Evolutionary conservation across 1,140 invertebrate species (phyloP), one percentile per base, ranked within the genome.

Genomic region (Nephila pilipes): DNA sequence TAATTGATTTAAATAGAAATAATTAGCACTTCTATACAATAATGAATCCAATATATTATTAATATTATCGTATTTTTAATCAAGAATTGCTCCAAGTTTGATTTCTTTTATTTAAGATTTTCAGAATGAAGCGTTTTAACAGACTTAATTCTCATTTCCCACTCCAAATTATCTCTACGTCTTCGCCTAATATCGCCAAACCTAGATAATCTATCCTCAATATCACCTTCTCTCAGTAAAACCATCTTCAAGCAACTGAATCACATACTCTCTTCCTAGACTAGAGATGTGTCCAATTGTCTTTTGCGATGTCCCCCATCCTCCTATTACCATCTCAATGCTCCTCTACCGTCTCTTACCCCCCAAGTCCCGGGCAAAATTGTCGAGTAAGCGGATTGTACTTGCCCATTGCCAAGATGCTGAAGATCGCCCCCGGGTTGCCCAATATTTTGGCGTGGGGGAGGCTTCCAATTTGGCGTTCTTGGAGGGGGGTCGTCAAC

Each of bases 361-460:
- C 29, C 16, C 46, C 46, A 25, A 87, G 38, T 60, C 25, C 55
- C 57, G 16, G 20, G 29, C 46, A 20, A 65, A 36, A 55, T 75
- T 36, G 85, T 32, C 85, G 32, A 14, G 29, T 63, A 85, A 87
- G 83, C 91, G 91, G 90, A 92, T 92, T 92, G 90, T 75, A 18
- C 16, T 12, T 92, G 90, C 90, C 90, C 81, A 93, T 75, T 36
- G 85, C 85, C 91, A 93, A 93, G 91, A 85, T 93, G 91, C 63
- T 93, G 32, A n/a, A 54, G 60, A 87, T 93, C 91, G 91, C 91
- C 65, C 36, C 1, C 8, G 29, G 63, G 80, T 38, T 22, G 36
- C 25, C 69, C 69, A 75, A 75, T 75, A 75, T 75, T 75, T 75
- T 36, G 69, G 69, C 29, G 69, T 5, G 25, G 69, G 58, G 6